Conservation (phyloP, 2,113 vertebrate species). For the Carassius gibelio region DNA sequence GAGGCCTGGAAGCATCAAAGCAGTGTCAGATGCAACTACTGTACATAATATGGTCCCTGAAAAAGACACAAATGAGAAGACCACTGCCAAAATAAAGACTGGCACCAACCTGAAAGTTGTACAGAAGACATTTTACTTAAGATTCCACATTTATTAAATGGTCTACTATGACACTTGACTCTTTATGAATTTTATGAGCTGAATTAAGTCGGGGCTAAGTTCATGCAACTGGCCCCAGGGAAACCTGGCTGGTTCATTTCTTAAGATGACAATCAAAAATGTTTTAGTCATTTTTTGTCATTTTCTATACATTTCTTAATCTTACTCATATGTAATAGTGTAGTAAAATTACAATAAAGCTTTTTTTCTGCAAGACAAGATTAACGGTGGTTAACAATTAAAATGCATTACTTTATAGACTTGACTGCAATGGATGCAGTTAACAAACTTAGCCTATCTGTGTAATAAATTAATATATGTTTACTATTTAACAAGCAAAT, state of each 20-base stretch:
- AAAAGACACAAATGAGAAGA: neutral
- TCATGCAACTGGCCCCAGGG: too few relatives aligned
- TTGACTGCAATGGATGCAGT: neutral
- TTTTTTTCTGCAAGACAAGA: too few relatives aligned
- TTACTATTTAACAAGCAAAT: neutral
- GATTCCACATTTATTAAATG: neutral
- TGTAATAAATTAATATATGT: neutral
- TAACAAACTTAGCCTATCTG: neutral
- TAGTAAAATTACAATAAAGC: too few relatives aligned
- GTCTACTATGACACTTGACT: neutral
- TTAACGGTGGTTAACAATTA: too few relatives aligned
- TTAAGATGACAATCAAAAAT: too few relatives aligned
- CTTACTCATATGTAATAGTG: too few relatives aligned
- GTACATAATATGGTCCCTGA: neutral
- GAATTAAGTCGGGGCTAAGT: neutral
- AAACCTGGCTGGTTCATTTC: too few relatives aligned
- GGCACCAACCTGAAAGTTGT: neutral
- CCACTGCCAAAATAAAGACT: neutral
- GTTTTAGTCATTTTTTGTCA: too few relatives aligned
- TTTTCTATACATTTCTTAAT: too few relatives aligned
- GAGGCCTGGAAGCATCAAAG: constrained; percentile 27
- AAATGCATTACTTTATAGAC: too few relatives aligned
- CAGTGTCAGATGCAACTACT: neutral
- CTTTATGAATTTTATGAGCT: neutral
- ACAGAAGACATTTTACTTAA: neutral